Conservation (phyloP, 2,113 vertebrate species). For the Nothoprocta pentlandii region DNA sequence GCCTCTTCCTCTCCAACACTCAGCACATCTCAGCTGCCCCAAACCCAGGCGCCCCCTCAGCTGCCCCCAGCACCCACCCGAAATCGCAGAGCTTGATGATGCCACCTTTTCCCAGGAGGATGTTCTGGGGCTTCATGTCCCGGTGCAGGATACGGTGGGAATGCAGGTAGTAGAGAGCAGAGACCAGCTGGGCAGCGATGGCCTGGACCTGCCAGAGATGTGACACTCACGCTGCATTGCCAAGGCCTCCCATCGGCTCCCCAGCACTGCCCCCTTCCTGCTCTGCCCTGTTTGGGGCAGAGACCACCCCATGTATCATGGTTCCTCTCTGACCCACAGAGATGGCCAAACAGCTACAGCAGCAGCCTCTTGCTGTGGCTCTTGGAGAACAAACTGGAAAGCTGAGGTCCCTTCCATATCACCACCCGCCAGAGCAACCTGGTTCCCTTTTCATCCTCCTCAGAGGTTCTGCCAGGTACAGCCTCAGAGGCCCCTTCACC, state of each 20-base stretch:
- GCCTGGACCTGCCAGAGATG: constrained; percentile 80
- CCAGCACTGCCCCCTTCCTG: background rate
- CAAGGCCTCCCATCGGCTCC: background rate
- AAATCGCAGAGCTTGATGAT: constrained; percentile 97
- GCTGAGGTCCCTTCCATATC: background rate
- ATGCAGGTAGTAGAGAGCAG: constrained; percentile 95
- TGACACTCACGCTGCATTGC: background rate
- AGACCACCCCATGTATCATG: background rate
- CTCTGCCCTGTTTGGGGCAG: background rate
- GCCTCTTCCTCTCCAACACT: background rate
- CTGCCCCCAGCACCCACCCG: constrained; percentile 79
- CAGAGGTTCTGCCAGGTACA: background rate
- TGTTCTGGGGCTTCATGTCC: constrained; percentile 98
- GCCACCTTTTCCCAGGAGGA: constrained; percentile 91
- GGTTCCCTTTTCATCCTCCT: background rate
- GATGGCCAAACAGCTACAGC: background rate
- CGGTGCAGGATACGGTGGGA: constrained; percentile 96
- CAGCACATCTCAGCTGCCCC: constrained; percentile 68
- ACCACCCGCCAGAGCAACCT: background rate
- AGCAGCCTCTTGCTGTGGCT: background rate
- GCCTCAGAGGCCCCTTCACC: accelerated
- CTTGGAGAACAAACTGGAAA: background rate
- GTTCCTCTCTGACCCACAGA: background rate
- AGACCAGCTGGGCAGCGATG: constrained; percentile 95
- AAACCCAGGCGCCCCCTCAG: constrained; percentile 67